phyloP scores from a whole-genome alignment of 2,888 invertebrate species.

The Iselma pallidipennis region DNA sequence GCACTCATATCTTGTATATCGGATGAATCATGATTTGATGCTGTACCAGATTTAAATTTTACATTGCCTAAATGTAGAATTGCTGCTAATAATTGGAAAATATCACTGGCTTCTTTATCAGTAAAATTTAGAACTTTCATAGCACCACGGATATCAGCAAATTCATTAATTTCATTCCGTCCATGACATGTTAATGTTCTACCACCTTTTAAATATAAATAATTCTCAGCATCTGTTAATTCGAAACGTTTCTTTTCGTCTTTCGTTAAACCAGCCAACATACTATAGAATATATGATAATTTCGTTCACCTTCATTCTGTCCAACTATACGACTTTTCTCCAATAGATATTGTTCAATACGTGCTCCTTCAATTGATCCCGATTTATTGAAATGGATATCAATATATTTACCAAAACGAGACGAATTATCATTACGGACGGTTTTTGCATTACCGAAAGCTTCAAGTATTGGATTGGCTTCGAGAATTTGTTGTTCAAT shows the following conservation, averaged over 20 bases:
- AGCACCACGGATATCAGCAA: slow-evolving; percentile 87
- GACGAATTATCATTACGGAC: slow-evolving; percentile 96
- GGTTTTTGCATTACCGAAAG: slow-evolving; percentile 97
- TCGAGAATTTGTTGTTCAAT: slow-evolving; percentile 97
- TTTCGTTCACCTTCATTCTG: slow-evolving; percentile 90
- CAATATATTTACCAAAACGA: slow-evolving; percentile 86
- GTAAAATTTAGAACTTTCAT: slow-evolving; percentile 89
- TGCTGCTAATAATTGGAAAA: slow-evolving; percentile 82
- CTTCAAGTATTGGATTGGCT: slow-evolving; percentile 95
- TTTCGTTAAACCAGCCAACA: slow-evolving; percentile 78
- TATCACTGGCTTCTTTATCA: slow-evolving; percentile 81
- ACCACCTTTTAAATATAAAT: slow-evolving; percentile 82
- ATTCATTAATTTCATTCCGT: slow-evolving; percentile 82
- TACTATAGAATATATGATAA: slow-evolving; percentile 94
- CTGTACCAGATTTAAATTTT: slow-evolving; percentile 72
- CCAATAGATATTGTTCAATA: slow-evolving; percentile 93
- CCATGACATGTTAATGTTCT: slow-evolving; percentile 77
- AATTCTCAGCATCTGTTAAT: slow-evolving; percentile 72
- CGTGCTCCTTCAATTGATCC: slow-evolving; percentile 91
- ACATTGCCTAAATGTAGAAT: slow-evolving; percentile 92
- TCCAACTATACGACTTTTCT: slow-evolving; percentile 91
- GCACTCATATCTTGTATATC: slow-evolving; percentile 76
- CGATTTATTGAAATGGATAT: slow-evolving; percentile 60
- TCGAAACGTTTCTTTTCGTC: slow-evolving; percentile 82
- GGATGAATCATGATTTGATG: slow-evolving; percentile 85